Evolutionary conservation across 2,888 invertebrate genomes (phyloP).

Genomic region (Scaptomyza flava): DNA sequence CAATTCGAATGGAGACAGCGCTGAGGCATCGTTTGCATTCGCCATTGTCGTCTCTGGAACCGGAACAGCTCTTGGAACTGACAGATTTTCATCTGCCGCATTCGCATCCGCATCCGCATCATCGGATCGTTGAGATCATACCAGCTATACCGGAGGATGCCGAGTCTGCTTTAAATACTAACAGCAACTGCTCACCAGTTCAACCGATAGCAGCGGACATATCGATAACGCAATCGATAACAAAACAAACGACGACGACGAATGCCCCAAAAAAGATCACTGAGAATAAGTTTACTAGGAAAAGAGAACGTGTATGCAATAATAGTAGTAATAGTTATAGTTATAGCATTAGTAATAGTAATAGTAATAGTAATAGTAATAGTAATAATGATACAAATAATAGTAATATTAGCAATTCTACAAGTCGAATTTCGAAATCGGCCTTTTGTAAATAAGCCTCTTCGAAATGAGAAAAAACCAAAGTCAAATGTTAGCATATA

Average conservation of each 20-base stretch:
- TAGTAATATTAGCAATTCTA: slow-evolving; percentile 79
- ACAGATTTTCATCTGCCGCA: slow-evolving; percentile 44
- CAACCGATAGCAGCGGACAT: slow-evolving; percentile 27
- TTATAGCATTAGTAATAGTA: slow-evolving; percentile 74
- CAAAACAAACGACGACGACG: slow-evolving; percentile 18
- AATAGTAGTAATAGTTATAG: slow-evolving; percentile 80
- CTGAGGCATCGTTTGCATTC: slow-evolving; percentile 62
- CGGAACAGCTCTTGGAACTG: slow-evolving; percentile 36
- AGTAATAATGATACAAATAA: slow-evolving; percentile 71
- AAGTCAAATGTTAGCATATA: slow-evolving; percentile 76
- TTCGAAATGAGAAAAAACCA: slow-evolving; percentile 79
- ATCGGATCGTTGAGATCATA: slow-evolving; percentile 52
- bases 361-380: slow-evolving; percentile 70
- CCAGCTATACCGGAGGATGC: slow-evolving; percentile 76
- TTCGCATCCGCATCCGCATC: slow-evolving; percentile 32
- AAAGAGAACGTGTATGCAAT: slow-evolving; percentile 83
- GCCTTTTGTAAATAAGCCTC: slow-evolving; percentile 81
- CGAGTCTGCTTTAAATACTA: slow-evolving; percentile 54
- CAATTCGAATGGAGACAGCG: slow-evolving; percentile 50
- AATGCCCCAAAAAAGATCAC: slow-evolving; percentile 73
- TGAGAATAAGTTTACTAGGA: slow-evolving; percentile 83
- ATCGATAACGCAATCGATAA: slow-evolving; percentile 12
- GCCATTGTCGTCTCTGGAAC: slow-evolving; percentile 32
- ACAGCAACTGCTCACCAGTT: slow-evolving; percentile 58
- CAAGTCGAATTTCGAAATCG: slow-evolving; percentile 81